phyloP scores from a whole-genome alignment of 2,888 invertebrate species.

The Dasypolia templi region DNA sequence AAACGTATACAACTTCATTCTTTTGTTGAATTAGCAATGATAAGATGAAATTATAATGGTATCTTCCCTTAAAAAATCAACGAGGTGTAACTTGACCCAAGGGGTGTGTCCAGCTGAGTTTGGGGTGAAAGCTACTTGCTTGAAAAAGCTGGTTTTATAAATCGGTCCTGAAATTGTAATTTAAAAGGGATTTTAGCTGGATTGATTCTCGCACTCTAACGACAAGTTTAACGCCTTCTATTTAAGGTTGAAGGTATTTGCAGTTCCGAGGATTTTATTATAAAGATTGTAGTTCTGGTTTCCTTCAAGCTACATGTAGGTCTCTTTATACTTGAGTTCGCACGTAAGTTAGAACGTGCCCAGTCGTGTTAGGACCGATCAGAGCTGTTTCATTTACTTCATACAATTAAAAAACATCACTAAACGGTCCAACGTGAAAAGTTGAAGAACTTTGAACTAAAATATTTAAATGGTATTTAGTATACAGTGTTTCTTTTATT shows the following conservation, averaged over 20 bases:
- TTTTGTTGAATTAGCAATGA: slow-evolving; percentile 63
- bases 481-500: too few relatives aligned
- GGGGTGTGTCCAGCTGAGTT: slow-evolving; percentile 48
- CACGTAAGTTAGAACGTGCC: slow-evolving; percentile 48
- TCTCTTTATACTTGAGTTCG: slow-evolving; percentile 15
- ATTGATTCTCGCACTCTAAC: background rate
- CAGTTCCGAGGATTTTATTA: background rate
- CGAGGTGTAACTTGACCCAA: slow-evolving; percentile 61
- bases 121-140: slow-evolving; percentile 44
- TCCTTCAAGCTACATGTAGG: slow-evolving; percentile 6
- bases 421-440: slow-evolving; percentile 48
- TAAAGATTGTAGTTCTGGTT: slow-evolving; percentile 8
- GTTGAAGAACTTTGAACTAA: background rate
- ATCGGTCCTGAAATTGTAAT: slow-evolving; percentile 9
- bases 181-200: slow-evolving; percentile 16
- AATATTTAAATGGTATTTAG: slow-evolving; percentile 27
- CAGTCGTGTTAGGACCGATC: slow-evolving; percentile 21
- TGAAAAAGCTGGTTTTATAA: slow-evolving; percentile 52
- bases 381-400: slow-evolving; percentile 28
- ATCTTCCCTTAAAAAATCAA: slow-evolving; percentile 64
- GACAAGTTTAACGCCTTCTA: background rate
- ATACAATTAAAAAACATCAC: slow-evolving; percentile 38
- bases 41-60: slow-evolving; percentile 65
- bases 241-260: background rate
- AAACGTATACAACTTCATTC: slow-evolving; percentile 48